A percentile compares a stretch with the other conserved stretches of the same genome.
phyloP scores from a whole-genome alignment of 1,140 invertebrate species.

The Dinothrombium tinctorium region DNA sequence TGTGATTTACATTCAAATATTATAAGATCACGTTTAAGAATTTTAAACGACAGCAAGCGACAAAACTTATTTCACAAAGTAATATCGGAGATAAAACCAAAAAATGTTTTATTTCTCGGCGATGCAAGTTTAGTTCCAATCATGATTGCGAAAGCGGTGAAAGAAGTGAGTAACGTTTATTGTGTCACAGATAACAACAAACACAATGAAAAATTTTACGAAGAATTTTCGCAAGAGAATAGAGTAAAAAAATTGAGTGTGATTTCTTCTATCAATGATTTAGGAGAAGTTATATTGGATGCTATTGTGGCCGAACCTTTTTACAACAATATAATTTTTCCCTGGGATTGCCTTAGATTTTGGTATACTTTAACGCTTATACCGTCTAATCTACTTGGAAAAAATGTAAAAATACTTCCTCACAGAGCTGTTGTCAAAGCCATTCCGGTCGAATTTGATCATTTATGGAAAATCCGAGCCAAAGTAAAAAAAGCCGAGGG shows the following conservation, averaged over 20 bases:
- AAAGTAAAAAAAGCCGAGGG: slow-evolving; percentile 55
- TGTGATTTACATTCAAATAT: slow-evolving; percentile 7
- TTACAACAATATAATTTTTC: slow-evolving; percentile 49
- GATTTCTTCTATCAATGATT: not conserved
- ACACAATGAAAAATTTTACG: not conserved
- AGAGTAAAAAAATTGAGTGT: not conserved
- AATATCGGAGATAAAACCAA: slow-evolving; percentile 24
- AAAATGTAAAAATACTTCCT: slow-evolving; percentile 19
- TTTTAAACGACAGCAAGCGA: slow-evolving; percentile 48
- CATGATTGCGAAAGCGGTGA: slow-evolving; percentile 29
- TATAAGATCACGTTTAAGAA: slow-evolving; percentile 34
- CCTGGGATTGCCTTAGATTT: slow-evolving; percentile 71
- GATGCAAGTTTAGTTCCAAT: slow-evolving; percentile 54
- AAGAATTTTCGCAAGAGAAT: not conserved
- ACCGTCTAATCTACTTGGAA: slow-evolving; percentile 20
- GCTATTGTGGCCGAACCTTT: slow-evolving; percentile 60
- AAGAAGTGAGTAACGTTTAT: not conserved
- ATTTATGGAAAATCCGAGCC: slow-evolving; percentile 74
- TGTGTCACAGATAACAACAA: not conserved
- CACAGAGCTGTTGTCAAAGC: slow-evolving; percentile 35
- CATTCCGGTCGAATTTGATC: slow-evolving; percentile 55
- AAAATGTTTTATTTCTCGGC: slow-evolving; percentile 35
- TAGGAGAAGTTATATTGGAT: slow-evolving; percentile 24
- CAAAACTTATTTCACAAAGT: slow-evolving; percentile 18
- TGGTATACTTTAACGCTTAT: slow-evolving; percentile 33